Conservation (phyloP, 2,797 vertebrate species). For the Crypturellus tataupa region DNA sequence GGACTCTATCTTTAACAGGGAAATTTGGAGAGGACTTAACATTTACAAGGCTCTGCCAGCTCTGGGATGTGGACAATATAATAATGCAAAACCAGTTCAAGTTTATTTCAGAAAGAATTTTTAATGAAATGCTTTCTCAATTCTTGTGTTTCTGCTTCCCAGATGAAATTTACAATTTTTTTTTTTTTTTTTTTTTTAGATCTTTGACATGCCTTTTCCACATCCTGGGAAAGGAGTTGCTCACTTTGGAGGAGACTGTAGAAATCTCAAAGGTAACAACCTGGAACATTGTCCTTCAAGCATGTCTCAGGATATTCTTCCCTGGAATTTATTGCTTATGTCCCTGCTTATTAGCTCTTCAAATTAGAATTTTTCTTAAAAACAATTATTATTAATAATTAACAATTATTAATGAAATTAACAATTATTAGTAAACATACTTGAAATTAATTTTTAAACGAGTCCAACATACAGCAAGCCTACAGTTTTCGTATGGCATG, state of each 20-base stretch:
- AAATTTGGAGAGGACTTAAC: not conserved
- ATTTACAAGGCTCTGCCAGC: not conserved
- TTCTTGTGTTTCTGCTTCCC: not conserved
- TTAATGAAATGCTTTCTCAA: not conserved
- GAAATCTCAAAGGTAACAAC: not conserved
- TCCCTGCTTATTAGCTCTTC: not conserved
- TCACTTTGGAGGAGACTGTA: not conserved
- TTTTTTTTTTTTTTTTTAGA: not conserved
- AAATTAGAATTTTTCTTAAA: not conserved
- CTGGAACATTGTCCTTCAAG: not conserved
- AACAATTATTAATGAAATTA: too few species aligned
- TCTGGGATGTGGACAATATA: not conserved
- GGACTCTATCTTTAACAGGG: not conserved
- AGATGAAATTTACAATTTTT: not conserved
- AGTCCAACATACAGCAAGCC: not conserved
- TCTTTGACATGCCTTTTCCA: not conserved
- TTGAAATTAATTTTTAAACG: not conserved
- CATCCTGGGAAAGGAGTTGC: not conserved
- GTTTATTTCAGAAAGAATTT: not conserved
- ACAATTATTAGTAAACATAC: not conserved
- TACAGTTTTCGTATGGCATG: not conserved
- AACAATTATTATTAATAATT: not conserved
- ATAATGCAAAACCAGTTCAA: not conserved
- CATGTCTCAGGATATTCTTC: not conserved
- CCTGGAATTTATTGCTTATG: not conserved